Base-by-base conservation (phyloP, 2,888 invertebrate species). In the Colostygia pectinataria region DNA sequence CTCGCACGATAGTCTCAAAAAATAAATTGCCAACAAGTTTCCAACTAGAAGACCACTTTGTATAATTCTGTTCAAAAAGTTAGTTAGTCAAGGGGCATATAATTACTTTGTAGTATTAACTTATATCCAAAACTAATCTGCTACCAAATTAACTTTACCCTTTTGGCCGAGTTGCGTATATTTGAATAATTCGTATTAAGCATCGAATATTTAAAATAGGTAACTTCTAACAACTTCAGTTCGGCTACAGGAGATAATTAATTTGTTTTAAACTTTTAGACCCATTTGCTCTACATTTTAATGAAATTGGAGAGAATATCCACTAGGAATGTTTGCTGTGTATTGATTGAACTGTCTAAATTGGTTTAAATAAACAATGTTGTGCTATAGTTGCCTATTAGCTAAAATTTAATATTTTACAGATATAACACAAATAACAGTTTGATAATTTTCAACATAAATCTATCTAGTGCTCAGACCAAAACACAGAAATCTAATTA, bases 171-270 rank as follows among this genome's bases (percentile, higher is more conserved):
- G 63, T 67, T 63, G 59, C 59, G 65, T 64, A 57, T 67, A 64
- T 65, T 68, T 67, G 67, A 66, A 41, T 71, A 69, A 67, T 63
- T 71, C 61, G 59, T 63, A 70, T 67, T 60, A 60, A 68, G 65
- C 70, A 65, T 53, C 55, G 45, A 51, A 54, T 55, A 62, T 57
- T 61, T 63, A 68, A 70, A 51, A 54, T 55, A 62, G 55, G 60
- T 63, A 68, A 70, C 65, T 66, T 67, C 57, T 63, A 63, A 66
- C 65, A 62, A 63, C 61, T 65, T 63, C 52, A 59, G 59, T 69
- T 62, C 49, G 54, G 38, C 32, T 49, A 33, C 53, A 45, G 57
- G 61, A 63, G 66, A 61, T 66, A 67, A 68, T 68, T 55, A 57
- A 59, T 55, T 55, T 56, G 59, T 57, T 57, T 57, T 48, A 23